These are phyloP conservation scores for Oceanites oceanicus DNA, from an alignment of 2,113 vertebrate species.

Conservation along the genomic window DNA sequence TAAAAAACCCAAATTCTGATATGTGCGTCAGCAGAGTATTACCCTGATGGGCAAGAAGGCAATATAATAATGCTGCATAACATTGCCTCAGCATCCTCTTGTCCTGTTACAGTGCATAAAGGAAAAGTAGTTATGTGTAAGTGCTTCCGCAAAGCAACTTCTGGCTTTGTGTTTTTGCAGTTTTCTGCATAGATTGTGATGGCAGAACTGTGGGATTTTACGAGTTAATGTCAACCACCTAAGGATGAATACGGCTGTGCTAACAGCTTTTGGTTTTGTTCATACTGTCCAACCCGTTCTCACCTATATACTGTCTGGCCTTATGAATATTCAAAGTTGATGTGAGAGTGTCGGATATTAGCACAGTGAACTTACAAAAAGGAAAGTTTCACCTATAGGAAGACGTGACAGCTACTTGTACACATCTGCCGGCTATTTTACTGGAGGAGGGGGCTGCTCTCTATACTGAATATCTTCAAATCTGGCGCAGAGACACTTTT, in stretches of 20 bases:
- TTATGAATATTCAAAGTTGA: background rate
- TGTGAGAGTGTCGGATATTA: background rate
- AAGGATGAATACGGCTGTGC: background rate
- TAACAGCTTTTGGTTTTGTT: background rate
- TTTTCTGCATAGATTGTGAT: background rate
- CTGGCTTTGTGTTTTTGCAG: background rate
- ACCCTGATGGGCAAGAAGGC: background rate
- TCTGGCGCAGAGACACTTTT: background rate
- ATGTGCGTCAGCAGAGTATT: background rate
- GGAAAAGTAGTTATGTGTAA: background rate
- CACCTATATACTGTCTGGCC: background rate
- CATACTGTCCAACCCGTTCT: background rate
- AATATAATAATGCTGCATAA: background rate
- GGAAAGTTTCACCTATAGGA: background rate
- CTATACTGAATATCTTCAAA: background rate
- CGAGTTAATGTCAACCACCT: background rate
- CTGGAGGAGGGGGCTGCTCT: background rate
- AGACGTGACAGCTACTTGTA: background rate
- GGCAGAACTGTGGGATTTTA: background rate
- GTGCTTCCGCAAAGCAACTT: background rate
- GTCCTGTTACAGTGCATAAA: background rate
- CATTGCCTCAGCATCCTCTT: background rate
- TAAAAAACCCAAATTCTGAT: background rate
- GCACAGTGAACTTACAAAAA: background rate
- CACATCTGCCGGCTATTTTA: background rate